Conservation (phyloP, 2,888 invertebrate genomes). For the Leptopilina syphax region DNA sequence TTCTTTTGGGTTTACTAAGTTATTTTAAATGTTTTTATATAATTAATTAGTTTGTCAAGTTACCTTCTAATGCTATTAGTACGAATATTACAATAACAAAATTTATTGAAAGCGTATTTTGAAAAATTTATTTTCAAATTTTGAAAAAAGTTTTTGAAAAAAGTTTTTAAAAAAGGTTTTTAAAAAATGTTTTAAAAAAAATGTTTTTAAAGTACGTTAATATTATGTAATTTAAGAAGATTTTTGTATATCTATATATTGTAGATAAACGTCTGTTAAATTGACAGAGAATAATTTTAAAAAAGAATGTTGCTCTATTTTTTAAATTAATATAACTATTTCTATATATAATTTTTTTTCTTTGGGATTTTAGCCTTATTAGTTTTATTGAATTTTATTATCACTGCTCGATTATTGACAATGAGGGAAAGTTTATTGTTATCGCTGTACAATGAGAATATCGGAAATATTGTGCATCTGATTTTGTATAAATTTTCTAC, state of each 20-base stretch:
- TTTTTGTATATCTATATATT: too few species aligned
- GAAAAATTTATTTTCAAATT: neutral
- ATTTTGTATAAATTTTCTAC: conserved; percentile 61
- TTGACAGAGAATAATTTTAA: neutral
- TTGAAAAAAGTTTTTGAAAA: too few species aligned
- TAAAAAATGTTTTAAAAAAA: too few species aligned
- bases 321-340: neutral
- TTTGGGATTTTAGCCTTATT: conserved; percentile 16
- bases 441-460: conserved; percentile 49
- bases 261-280: too few species aligned
- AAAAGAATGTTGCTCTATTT: neutral
- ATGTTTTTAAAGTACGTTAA: neutral
- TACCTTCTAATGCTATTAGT: neutral
- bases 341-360: neutral
- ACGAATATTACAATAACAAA: conserved; percentile 5
- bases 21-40: conserved; percentile 48
- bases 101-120: conserved; percentile 34
- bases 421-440: conserved; percentile 48
- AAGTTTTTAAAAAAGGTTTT: too few species aligned
- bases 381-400: conserved; percentile 18
- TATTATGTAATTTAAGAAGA: too few species aligned
- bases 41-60: neutral
- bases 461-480: conserved; percentile 48
- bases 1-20: conserved; percentile 54
- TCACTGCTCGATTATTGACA: neutral